Evolutionary conservation across 2,888 invertebrate species (phyloP), one percentile per base, ranked within the genome.

Genomic region (Andrena hattorfiana): DNA sequence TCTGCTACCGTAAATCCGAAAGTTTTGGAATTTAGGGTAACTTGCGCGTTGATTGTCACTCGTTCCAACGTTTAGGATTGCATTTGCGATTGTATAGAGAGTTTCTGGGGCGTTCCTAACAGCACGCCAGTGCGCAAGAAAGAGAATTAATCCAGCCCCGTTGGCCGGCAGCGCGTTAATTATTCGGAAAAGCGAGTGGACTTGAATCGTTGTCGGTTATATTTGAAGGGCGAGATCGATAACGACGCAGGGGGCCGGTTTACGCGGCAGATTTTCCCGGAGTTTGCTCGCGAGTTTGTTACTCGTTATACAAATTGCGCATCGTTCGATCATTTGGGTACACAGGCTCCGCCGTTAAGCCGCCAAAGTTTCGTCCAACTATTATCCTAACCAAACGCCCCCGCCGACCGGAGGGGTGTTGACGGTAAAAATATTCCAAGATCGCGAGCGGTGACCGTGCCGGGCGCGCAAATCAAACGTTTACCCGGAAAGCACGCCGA

Each of bases 291-390:
- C 79, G 60, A 80, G 79, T 80, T 79, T 80, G 80, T 71, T 67
- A 64, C 79, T 71, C 79, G 79, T 80, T 80, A 71, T 66, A 79
- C 79, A 70, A 80, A 80, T 80, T 80, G 79, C 79, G 13, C 70
- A 48, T n/a, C 70, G 71, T 66, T 71, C 80, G 80, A 80, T 80
- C 80, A 66, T 79, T 79, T 79, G 32, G 64, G 66, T 67, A 80
- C 64, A 80, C 51, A 51, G 60, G 59, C 42, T 30, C 23, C 28
- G 16, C 30, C 79, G 59, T 60, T 70, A 66, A 78, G 35, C 71
- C 77, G 42, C 48, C 56, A 32, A 54, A 80, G 51, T 80, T 80
- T 66, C 79, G 66, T 62, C 70, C n/a, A 28, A 23, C 42, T 71
- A 30, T 80, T 70, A 64, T 78, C 69, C 70, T 42, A 60, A 60